A percentile compares a stretch with the other conserved stretches of the same genome.
These are phyloP conservation scores for Torymus auratus DNA, from an alignment of 2,888 invertebrate genomes.

Conservation along the genomic window DNA sequence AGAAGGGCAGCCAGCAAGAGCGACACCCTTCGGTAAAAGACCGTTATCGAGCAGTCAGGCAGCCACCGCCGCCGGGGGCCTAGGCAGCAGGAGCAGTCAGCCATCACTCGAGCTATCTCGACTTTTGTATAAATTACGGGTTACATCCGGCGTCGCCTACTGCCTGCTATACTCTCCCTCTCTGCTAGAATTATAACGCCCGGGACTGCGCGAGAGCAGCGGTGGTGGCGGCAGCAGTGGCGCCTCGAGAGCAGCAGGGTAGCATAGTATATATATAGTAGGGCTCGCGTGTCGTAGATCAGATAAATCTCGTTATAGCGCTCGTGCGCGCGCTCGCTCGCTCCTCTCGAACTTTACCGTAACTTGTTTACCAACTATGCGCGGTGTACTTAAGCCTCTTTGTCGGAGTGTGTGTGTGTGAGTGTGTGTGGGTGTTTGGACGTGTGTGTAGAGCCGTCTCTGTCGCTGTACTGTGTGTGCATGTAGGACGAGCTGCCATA, in stretches of 20 bases:
- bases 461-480: not conserved
- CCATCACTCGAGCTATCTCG: not conserved
- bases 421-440: not conserved
- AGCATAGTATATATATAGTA: too few relatives aligned
- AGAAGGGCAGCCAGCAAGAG: too few relatives aligned
- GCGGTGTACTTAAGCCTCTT: slow-evolving; percentile 53
- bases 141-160: too few relatives aligned
- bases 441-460: not conserved
- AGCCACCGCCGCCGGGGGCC: too few relatives aligned
- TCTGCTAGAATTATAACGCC: slow-evolving; percentile 19
- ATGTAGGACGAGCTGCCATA: slow-evolving; percentile 19
- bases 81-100: too few relatives aligned
- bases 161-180: not conserved
- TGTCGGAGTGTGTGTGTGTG: slow-evolving; percentile 21
- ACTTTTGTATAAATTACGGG: not conserved
- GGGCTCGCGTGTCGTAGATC: slow-evolving; percentile 48
- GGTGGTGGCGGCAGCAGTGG: not conserved
- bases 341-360: slow-evolving; percentile 33
- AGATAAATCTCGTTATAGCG: slow-evolving; percentile 54
- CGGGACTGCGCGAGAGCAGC: not conserved
- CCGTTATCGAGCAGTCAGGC: too few relatives aligned
- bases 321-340: not conserved
- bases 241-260: not conserved
- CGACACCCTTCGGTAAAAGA: too few relatives aligned
- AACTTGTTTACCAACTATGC: slow-evolving; percentile 57